Conservation (phyloP, 1,140 invertebrate species). For the Dendroctonus ponderosae region DNA sequence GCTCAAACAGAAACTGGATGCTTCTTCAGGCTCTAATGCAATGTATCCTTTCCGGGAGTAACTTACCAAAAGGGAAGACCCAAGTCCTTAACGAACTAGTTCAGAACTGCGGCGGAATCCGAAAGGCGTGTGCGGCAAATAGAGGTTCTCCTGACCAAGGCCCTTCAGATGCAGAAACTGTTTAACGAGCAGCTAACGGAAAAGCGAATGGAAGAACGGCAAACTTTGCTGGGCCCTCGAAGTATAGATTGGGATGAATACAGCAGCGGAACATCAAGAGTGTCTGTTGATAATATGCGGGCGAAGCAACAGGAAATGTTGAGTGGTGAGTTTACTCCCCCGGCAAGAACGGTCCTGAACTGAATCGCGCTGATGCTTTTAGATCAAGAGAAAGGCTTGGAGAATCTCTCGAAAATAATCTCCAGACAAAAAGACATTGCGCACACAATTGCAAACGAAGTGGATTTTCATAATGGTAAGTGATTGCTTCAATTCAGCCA, state of each 20-base stretch:
- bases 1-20: slow-evolving; percentile 58
- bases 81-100: not conserved
- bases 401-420: slow-evolving; percentile 73
- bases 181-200: slow-evolving; percentile 52
- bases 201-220: slow-evolving; percentile 41
- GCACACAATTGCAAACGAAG: slow-evolving; percentile 71
- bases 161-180: slow-evolving; percentile 57
- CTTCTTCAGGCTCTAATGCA: slow-evolving; percentile 50
- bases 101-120: slow-evolving; percentile 59
- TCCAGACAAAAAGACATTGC: slow-evolving; percentile 76
- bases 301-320: slow-evolving; percentile 44
- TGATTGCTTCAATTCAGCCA: not conserved
- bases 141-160: slow-evolving; percentile 60
- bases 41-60: slow-evolving; percentile 56
- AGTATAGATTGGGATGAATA: slow-evolving; percentile 21
- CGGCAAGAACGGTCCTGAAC: too few relatives aligned
- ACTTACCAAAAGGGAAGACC: not conserved
- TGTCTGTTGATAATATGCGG: slow-evolving; percentile 35
- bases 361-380: slow-evolving; percentile 41
- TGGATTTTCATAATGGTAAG: slow-evolving; percentile 75
- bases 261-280: slow-evolving; percentile 2
- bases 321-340: slow-evolving; percentile 35
- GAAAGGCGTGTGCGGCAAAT: slow-evolving; percentile 61
- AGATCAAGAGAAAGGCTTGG: slow-evolving; percentile 77
- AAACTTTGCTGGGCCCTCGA: slow-evolving; percentile 36